Evolutionary conservation across 2,797 vertebrate genomes (phyloP).

Genomic region (Sphaeramia orbicularis): DNA sequence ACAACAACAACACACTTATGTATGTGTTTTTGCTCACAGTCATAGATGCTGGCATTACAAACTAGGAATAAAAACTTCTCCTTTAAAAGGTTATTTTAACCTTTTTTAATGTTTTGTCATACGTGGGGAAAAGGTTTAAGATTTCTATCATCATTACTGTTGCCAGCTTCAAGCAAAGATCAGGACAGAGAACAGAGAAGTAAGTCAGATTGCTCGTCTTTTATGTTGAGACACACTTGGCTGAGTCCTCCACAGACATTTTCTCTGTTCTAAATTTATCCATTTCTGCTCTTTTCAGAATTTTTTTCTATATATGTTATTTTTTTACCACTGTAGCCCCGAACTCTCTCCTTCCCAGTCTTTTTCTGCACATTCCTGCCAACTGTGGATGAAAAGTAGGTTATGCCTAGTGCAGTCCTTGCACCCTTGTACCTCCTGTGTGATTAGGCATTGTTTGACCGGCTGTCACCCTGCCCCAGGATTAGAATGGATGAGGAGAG

Average conservation of each 20-base stretch:
- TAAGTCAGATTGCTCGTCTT: conserved; percentile 2
- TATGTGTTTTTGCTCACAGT: not conserved
- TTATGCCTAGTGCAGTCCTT: conserved; percentile 38
- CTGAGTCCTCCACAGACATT: not conserved
- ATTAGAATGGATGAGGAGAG: conserved; percentile 45
- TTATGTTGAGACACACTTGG: conserved; percentile 3
- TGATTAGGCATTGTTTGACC: conserved; percentile 67
- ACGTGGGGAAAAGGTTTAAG: not conserved
- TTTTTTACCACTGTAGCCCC: conserved; percentile 12
- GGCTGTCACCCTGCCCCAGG: conserved; percentile 58
- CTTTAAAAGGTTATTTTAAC: no score
- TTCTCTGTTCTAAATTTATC: conserved; percentile 16
- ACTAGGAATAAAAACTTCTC: not conserved
- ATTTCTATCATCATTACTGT: not conserved
- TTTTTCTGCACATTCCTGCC: conserved; percentile 36
- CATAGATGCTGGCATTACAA: not conserved
- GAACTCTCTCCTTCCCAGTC: conserved; percentile 12
- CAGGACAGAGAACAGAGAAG: not conserved
- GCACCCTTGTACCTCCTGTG: conserved; percentile 40
- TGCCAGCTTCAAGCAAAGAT: not conserved
- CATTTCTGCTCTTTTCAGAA: not conserved
- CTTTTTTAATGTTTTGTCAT: not conserved
- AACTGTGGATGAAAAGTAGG: conserved; percentile 57
- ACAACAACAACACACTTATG: not conserved
- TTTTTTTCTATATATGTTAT: not conserved